Base-by-base conservation (phyloP, 2,888 invertebrate genomes). In the Scaptomyza cyrtandrae region DNA sequence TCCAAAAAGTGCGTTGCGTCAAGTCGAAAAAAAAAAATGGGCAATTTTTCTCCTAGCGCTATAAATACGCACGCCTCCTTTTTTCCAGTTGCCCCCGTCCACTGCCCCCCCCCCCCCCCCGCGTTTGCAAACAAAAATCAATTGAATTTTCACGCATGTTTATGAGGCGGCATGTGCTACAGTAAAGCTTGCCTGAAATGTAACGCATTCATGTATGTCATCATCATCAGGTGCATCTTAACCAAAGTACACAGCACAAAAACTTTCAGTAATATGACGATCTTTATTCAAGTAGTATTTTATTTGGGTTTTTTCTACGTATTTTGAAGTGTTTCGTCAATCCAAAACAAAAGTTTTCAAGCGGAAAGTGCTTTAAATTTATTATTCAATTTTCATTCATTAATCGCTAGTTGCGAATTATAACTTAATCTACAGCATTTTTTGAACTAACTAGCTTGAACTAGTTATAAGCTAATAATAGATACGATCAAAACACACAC, bases 81-180 rank as follows among this genome's bases (percentile, higher is more conserved):
- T 58, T 60, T 52, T 58, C 57, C 55, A 55, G 61, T 64, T 65
- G 48, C 64, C 59, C 52, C 60, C 52, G 35, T 19, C 37, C n/a
- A 2, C 44, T 45, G 14, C 43, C 19, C 9, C 57, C 33, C 14
- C 13, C 10, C 29, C 29, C 1, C 29, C 7, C 5, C 29, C 10
- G 19, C 45, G 1, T 60, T 33, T n/a, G 33, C 54, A 33, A 58
- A 58, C 37, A 37, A 80, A 88, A 82, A 82, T 82, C 86, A 88
- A 82, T 82, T 82, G 82, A 88, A 86, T 86, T 82, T 82, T 88
- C 88, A 82, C 82, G 82, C 86, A 86, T 86, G 78, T 88, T 82
- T 88, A 88, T 82, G 83, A 58, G 49, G 7, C 50, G 60, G 73
- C 46, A 55, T 71, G 55, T 71, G 53, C 60, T 11, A 75, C 78